Percentiles rank a stretch among this genome's conserved stretches.
Evolutionary conservation across 2,888 invertebrate species (phyloP).

Genomic region (Podabrus alpinus): DNA sequence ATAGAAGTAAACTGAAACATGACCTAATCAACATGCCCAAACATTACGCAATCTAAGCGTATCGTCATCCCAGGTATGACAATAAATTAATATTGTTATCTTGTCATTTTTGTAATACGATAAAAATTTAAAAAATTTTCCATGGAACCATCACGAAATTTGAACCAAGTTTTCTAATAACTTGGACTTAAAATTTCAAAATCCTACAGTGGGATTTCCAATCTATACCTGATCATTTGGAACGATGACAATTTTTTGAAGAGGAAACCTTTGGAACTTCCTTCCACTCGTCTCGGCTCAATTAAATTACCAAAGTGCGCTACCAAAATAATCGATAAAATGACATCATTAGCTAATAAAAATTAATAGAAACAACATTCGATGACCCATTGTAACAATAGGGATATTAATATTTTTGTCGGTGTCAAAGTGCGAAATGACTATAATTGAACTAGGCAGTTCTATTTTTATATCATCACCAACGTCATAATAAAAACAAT

Average conservation of each 20-base stretch:
- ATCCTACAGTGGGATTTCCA: background rate
- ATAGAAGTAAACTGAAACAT: background rate
- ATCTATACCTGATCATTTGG: background rate
- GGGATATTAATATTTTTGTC: slow-evolving; percentile 12
- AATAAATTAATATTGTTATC: background rate
- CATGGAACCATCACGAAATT: background rate
- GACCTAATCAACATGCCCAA: background rate
- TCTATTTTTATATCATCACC: slow-evolving; percentile 3
- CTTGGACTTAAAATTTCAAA: background rate
- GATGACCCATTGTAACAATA: slow-evolving; percentile 2
- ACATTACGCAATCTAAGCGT: background rate
- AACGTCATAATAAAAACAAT: background rate
- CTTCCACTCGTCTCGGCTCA: background rate
- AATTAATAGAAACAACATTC: background rate
- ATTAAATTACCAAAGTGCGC: background rate
- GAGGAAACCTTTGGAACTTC: background rate
- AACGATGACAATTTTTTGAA: background rate
- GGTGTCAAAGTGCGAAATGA: slow-evolving; percentile 9
- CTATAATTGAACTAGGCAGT: slow-evolving; percentile 13
- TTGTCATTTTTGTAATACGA: background rate
- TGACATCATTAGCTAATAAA: background rate
- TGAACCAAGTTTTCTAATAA: background rate
- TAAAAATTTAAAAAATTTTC: background rate
- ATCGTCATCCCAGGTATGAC: background rate
- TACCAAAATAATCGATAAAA: background rate